phyloP scores from a whole-genome alignment of 2,888 invertebrate species.

The Drosophila subquinaria region DNA sequence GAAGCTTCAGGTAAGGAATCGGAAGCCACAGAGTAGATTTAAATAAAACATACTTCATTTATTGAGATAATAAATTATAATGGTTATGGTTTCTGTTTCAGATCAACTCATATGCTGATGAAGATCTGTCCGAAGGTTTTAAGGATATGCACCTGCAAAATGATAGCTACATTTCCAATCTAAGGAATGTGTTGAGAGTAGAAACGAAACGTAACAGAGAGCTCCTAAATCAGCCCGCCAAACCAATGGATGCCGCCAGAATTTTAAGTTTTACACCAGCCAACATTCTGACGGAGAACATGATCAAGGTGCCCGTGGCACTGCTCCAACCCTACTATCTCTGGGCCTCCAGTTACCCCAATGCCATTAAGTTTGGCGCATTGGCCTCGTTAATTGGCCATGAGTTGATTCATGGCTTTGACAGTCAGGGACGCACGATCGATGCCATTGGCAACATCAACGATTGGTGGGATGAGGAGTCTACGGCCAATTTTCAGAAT shows the following conservation, averaged over 20 bases:
- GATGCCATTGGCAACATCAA: conserved; percentile 72
- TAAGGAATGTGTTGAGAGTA: conserved; percentile 34
- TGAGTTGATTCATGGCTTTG: conserved; percentile 83
- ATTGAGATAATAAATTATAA: too few relatives aligned
- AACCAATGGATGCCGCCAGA: conserved; percentile 60
- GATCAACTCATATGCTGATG: conserved; percentile 68
- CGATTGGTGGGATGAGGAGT: conserved; percentile 81
- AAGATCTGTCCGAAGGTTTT: conserved; percentile 74
- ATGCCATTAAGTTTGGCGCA: conserved; percentile 78
- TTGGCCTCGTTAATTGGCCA: conserved; percentile 79
- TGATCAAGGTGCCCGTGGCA: conserved; percentile 77
- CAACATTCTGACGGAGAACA: conserved; percentile 76
- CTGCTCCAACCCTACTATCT: conserved; percentile 79
- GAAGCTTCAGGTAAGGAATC: conserved; percentile 64
- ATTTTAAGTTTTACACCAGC: conserved; percentile 73
- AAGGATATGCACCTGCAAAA: conserved; percentile 57
- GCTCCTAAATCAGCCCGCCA: conserved; percentile 61
- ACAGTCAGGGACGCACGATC: conserved; percentile 78
- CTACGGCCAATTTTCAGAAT: conserved; percentile 61
- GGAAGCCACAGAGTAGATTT: neutral
- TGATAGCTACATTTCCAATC: conserved; percentile 68
- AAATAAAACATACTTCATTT: too few relatives aligned
- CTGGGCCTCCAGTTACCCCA: conserved; percentile 75
- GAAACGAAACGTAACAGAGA: conserved; percentile 10
- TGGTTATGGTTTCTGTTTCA: conserved; percentile 39